Percentiles rank a stretch among this genome's conserved stretches.
These are phyloP conservation scores for Orycteropus afer DNA, from an alignment of 2,113 vertebrate genomes.

Conservation along the genomic window DNA sequence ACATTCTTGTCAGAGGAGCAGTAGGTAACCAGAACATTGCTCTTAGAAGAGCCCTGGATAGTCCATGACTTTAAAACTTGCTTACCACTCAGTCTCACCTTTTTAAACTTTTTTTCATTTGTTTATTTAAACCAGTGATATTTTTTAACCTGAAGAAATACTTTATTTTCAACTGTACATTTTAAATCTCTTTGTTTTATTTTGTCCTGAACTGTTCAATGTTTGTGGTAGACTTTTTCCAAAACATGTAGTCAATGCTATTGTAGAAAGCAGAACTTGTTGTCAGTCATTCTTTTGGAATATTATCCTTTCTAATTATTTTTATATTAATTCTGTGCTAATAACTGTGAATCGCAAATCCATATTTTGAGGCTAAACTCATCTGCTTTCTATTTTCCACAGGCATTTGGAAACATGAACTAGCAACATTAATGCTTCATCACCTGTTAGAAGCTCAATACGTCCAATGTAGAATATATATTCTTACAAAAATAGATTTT, in stretches of 20 bases:
- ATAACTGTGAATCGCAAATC: not conserved
- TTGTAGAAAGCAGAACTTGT: not conserved
- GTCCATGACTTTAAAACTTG: not conserved
- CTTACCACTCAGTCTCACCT: not conserved
- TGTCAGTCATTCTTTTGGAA: not conserved
- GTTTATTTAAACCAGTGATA: no score
- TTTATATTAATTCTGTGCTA: not conserved
- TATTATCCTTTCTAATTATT: not conserved
- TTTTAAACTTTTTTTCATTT: not conserved
- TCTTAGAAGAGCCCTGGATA: not conserved
- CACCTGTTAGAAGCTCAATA: not conserved
- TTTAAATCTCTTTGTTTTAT: not conserved
- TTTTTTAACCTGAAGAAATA: not conserved
- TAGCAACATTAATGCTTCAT: conserved; percentile 24
- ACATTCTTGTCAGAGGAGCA: no score
- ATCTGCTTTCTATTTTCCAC: not conserved
- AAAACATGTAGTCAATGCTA: not conserved
- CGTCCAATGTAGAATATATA: not conserved
- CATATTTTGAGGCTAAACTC: not conserved
- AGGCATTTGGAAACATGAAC: not conserved
- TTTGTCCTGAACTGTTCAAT: not conserved
- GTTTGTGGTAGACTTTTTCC: not conserved
- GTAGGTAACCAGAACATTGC: no score
- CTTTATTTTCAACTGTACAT: not conserved
- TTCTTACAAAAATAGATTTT: not conserved